phyloP scores from a whole-genome alignment of 2,888 invertebrate species.

The Drosophila hamatofila region DNA sequence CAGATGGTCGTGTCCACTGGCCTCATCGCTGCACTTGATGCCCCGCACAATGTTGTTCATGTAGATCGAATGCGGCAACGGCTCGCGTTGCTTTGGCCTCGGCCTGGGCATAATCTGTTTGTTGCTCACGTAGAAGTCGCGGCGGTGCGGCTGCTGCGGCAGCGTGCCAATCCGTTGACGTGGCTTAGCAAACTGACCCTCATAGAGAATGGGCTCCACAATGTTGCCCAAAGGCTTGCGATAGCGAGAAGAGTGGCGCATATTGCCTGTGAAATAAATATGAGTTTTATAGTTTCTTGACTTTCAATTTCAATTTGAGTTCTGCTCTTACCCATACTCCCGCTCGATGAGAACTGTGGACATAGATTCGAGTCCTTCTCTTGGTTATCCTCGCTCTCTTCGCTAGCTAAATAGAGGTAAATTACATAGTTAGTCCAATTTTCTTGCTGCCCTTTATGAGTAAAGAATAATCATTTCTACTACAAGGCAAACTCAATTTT shows the following conservation, averaged over 20 bases:
- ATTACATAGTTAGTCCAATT: neutral
- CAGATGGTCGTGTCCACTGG: neutral
- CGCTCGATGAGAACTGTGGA: slow-evolving; percentile 57
- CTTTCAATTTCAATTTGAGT: neutral
- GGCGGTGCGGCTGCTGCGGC: slow-evolving; percentile 27
- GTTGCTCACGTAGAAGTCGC: slow-evolving; percentile 66
- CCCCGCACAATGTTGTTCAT: slow-evolving; percentile 71
- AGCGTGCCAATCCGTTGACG: slow-evolving; percentile 45
- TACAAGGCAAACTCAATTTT: no score
- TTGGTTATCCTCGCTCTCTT: slow-evolving; percentile 45
- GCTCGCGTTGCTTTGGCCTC: slow-evolving; percentile 51
- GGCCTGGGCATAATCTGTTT: slow-evolving; percentile 69
- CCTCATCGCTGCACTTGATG: slow-evolving; percentile 63
- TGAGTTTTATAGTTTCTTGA: no score
- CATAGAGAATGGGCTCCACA: slow-evolving; percentile 69
- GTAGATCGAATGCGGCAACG: slow-evolving; percentile 65
- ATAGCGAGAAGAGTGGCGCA: slow-evolving; percentile 23
- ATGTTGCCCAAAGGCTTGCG: slow-evolving; percentile 70
- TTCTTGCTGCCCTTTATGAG: no score
- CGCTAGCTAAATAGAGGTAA: neutral
- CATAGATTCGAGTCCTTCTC: slow-evolving; percentile 66
- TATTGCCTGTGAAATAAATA: slow-evolving; percentile 13
- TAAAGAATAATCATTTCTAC: no score
- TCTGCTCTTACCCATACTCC: slow-evolving; percentile 24
- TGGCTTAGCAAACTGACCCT: slow-evolving; percentile 62